Conservation (phyloP, 2,113 vertebrate species). For the Saiga tatarica region DNA sequence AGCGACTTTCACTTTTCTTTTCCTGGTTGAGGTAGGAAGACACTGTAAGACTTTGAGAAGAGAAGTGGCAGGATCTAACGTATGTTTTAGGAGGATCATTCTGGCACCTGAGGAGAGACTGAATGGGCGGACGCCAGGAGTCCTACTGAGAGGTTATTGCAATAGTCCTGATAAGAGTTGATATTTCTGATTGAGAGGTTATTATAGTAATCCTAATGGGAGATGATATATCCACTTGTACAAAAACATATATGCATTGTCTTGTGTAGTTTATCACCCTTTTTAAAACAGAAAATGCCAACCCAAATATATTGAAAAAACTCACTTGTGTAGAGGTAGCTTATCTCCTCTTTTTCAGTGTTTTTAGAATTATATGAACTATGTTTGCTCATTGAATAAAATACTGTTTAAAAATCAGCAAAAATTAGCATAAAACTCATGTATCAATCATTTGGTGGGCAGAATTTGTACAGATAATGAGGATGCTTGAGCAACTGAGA, state of each 20-base stretch:
- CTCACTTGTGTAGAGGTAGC: neutral
- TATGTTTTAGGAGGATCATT: neutral
- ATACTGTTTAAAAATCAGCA: neutral
- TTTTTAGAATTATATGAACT: neutral
- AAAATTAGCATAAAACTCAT: neutral
- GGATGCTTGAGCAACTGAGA: neutral
- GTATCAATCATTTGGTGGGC: neutral
- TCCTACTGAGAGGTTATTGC: neutral
- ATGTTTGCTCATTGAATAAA: neutral
- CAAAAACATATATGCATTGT: neutral
- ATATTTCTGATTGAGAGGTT: neutral
- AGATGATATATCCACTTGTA: neutral
- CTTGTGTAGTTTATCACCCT: neutral
- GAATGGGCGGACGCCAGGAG: neutral
- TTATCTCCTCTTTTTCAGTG: neutral
- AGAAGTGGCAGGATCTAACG: neutral
- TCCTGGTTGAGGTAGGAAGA: neutral
- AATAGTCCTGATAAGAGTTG: neutral
- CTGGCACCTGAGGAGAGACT: neutral
- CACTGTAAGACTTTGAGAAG: neutral
- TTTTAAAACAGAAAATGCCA: constrained; percentile 4
- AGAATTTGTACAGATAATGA: neutral
- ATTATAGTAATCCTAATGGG: neutral
- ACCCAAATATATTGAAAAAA: constrained; percentile 20
- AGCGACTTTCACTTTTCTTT: neutral